These are phyloP conservation scores for Eriocheir sinensis DNA, from an alignment of 1,140 invertebrate genomes.

Conservation along the genomic window DNA sequence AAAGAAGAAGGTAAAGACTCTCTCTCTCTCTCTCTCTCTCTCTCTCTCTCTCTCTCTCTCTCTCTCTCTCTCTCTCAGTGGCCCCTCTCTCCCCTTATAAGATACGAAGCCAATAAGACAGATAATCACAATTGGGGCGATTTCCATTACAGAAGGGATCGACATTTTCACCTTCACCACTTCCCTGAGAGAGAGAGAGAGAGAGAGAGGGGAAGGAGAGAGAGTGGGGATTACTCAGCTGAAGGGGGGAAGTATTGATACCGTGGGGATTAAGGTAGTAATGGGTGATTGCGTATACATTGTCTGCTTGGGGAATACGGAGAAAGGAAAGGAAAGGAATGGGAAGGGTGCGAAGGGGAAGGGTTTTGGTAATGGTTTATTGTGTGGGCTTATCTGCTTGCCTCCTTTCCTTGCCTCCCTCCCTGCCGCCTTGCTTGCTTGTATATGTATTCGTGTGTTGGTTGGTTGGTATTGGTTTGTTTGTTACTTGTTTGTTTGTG, in stretches of 20 bases:
- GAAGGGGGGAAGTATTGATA: not conserved
- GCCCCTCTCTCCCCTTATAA: slow-evolving; percentile 1
- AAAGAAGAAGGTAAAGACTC: not conserved
- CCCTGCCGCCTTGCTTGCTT: too few species aligned
- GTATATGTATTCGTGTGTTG: too few species aligned
- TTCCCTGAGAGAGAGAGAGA: not conserved
- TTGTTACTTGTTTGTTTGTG: too few species aligned
- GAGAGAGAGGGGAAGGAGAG: too few species aligned
- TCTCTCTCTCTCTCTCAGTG: not conserved
- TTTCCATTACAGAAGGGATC: not conserved
- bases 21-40: slow-evolving; percentile 19
- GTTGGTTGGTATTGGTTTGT: not conserved
- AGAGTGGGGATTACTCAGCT: not conserved
- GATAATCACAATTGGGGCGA: slow-evolving; percentile 1
- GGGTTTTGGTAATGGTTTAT: too few species aligned
- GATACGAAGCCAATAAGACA: slow-evolving; percentile 15
- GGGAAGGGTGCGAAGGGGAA: too few species aligned
- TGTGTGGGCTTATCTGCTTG: too few species aligned
- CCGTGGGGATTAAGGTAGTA: not conserved
- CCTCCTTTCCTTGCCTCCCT: too few species aligned
- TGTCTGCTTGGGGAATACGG: not conserved
- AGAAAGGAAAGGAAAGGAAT: not conserved
- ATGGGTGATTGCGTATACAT: slow-evolving; percentile 34
- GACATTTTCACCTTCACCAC: slow-evolving; percentile 12
- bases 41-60: slow-evolving; percentile 10